A percentile compares a stretch with the other conserved stretches of the same genome.
These are phyloP conservation scores for Neogobius melanostomus DNA, from an alignment of 2,113 vertebrate genomes.

Conservation along the genomic window DNA sequence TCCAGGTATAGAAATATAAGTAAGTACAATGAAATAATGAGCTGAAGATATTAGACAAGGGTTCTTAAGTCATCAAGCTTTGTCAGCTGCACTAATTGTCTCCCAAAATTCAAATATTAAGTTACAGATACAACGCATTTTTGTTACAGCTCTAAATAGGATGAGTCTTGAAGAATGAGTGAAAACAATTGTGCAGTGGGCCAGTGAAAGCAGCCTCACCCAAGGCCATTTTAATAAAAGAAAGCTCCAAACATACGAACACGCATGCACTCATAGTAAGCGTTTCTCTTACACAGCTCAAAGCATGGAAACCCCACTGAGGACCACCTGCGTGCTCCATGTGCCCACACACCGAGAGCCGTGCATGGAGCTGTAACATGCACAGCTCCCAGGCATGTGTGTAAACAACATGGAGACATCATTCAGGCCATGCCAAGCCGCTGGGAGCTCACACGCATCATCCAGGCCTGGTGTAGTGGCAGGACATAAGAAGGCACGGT, in stretches of 20 bases:
- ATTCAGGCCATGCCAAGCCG: constrained; percentile 17
- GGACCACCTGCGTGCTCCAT: constrained; percentile 30
- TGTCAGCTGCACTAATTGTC: no score
- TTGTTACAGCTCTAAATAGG: no score
- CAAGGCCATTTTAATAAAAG: no score
- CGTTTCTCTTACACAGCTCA: constrained; percentile 44
- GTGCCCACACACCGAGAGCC: constrained; percentile 8
- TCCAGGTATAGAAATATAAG: no score
- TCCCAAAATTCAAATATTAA: no score
- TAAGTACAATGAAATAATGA: no score
- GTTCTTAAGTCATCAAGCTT: no score
- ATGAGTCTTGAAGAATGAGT: no score
- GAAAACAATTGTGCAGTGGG: no score
- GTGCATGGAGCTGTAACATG: constrained; percentile 16
- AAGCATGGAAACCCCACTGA: constrained; percentile 23
- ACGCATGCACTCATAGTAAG: constrained; percentile 37
- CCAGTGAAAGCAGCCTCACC: no score
- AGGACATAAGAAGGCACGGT: constrained; percentile 6
- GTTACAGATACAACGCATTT: no score
- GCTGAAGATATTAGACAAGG: no score
- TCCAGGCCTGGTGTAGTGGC: constrained; percentile 6
- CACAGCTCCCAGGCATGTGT: constrained; percentile 30
- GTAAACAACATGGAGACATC: constrained; percentile 21
- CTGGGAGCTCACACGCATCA: constrained; percentile 8
- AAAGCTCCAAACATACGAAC: not conserved